Percentiles rank a stretch among this genome's conserved stretches.
Conservation (phyloP, 2,113 vertebrate species). For the Callaeas wilsoni region DNA sequence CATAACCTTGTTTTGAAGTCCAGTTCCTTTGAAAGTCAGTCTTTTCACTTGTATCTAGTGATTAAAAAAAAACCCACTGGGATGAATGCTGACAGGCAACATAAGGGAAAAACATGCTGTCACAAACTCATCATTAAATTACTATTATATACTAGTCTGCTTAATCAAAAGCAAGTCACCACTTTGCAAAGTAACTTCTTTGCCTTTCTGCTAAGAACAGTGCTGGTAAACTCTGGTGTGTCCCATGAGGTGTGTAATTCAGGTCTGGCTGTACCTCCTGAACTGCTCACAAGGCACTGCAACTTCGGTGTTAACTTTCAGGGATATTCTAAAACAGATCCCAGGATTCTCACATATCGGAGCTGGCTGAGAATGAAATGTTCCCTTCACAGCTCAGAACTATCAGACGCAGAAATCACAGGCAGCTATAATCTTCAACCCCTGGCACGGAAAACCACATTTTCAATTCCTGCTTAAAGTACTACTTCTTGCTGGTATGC, state of each 20-base stretch:
- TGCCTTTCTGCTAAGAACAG: not conserved
- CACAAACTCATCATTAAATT: not conserved
- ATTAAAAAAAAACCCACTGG: not conserved
- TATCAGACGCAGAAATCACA: slow-evolving; percentile 4
- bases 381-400: not conserved
- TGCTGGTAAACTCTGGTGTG: not conserved
- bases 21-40: not conserved
- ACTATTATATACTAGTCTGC: not conserved
- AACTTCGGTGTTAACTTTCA: not conserved
- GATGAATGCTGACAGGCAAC: not conserved
- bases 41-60: not conserved
- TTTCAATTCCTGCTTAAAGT: not conserved
- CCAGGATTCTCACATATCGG: slow-evolving; percentile 18
- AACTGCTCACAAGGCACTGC: not conserved
- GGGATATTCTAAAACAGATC: not conserved
- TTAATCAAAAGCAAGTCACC: not conserved
- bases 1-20: not conserved
- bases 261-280: not conserved
- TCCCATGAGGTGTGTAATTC: not conserved
- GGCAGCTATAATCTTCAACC: slow-evolving; percentile 3
- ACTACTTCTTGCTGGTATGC: not conserved
- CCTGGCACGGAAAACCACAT: not conserved
- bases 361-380: slow-evolving; percentile 2
- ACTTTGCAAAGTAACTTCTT: not conserved
- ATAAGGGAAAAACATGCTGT: not conserved